phyloP scores from a whole-genome alignment of 2,113 vertebrate species.

The Gulo gulo region DNA sequence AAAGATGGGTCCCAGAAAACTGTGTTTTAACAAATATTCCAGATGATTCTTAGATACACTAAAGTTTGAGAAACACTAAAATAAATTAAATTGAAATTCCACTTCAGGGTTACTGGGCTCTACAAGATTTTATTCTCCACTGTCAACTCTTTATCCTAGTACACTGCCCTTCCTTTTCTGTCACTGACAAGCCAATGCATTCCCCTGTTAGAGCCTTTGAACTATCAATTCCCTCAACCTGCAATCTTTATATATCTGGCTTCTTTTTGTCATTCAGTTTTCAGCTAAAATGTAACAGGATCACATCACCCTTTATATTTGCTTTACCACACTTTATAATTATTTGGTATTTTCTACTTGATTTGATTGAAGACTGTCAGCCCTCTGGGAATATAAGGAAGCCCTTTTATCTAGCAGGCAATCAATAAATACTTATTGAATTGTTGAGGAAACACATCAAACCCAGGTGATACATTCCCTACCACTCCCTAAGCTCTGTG shows the following conservation, averaged over 20 bases:
- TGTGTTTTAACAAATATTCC: neutral
- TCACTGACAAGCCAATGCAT: neutral
- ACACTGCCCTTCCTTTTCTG: neutral
- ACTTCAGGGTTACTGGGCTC: neutral
- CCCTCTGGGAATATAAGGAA: neutral
- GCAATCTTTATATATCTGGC: neutral
- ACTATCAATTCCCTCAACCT: neutral
- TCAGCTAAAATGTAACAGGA: neutral
- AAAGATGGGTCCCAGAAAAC: neutral
- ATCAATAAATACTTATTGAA: neutral
- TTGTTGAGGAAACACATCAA: neutral
- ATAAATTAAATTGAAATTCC: neutral
- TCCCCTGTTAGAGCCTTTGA: neutral
- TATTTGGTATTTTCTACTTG: neutral
- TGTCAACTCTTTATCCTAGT: neutral
- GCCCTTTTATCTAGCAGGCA: neutral
- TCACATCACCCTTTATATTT: neutral
- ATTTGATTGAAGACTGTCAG: neutral
- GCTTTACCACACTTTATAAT: neutral
- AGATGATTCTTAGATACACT: neutral
- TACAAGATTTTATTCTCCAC: neutral
- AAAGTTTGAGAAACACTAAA: neutral
- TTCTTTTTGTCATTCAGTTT: neutral
- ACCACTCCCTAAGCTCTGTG: rapidly evolving
- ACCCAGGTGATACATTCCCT: neutral